These are phyloP conservation scores for Gymnothorax javanicus DNA, from an alignment of 2,797 vertebrate genomes.

Conservation along the genomic window DNA sequence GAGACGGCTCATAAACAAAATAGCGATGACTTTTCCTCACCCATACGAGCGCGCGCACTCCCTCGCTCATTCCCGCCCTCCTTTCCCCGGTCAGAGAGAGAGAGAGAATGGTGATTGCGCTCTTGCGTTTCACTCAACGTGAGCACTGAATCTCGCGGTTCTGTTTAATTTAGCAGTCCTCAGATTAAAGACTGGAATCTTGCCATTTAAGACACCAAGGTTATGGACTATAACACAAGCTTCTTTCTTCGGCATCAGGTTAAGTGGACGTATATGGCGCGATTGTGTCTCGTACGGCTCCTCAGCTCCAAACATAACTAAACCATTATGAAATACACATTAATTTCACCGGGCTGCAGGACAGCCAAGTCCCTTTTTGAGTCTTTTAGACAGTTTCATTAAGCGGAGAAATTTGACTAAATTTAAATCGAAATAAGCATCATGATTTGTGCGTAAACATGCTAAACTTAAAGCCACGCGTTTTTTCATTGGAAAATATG, in stretches of 20 bases:
- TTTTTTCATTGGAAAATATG: not conserved
- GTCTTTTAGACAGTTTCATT: not conserved
- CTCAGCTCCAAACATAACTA: not conserved
- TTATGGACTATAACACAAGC: not conserved
- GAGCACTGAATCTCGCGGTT: slow-evolving; percentile 28
- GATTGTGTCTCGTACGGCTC: not conserved
- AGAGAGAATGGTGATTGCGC: slow-evolving; percentile 13
- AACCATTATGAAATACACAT: not conserved
- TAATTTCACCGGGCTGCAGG: not conserved
- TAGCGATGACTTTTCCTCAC: slow-evolving; percentile 32
- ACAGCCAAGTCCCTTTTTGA: not conserved
- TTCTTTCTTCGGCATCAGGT: not conserved
- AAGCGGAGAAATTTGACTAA: not conserved
- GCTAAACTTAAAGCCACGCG: not conserved
- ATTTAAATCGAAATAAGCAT: not conserved
- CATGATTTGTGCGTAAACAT: not conserved
- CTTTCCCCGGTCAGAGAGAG: slow-evolving; percentile 11
- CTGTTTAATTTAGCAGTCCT: slow-evolving; percentile 12
- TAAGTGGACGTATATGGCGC: not conserved
- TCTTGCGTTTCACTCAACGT: slow-evolving; percentile 32
- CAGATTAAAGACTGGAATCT: slow-evolving; percentile 30
- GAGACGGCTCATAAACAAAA: slow-evolving; percentile 35
- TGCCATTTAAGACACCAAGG: not conserved
- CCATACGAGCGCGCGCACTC: slow-evolving; percentile 32
- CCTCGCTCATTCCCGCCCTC: slow-evolving; percentile 32